Base-by-base conservation (phyloP, 92 coral and sea anemone species). In the Parazoanthus darwini region DNA sequence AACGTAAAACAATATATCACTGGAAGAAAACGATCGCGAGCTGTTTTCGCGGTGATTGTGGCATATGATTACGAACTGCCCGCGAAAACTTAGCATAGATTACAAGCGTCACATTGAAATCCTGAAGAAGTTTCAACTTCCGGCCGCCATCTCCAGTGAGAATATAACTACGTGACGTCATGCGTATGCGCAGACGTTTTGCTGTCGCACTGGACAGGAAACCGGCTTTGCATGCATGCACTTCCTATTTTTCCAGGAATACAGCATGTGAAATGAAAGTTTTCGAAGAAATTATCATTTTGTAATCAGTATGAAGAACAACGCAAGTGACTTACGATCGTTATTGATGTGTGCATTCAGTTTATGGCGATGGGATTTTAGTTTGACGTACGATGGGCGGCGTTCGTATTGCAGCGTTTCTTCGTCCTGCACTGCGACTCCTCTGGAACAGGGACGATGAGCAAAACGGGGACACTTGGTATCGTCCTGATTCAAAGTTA, bases 341-440 rank as follows among this genome's bases (percentile, higher is more conserved):
- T 63, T 70, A 1, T 83, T 68, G 77, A 83, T 44, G 68, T 83
- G 25, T 83, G 44, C 87, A 3, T 43, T 66, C 33, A 23, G 4
- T 42, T 43, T 33, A 44, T 70, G 51, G 65, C 87, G 48, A 84
- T 46, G 87, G 66, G 33, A 71, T 44, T 84, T 1, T 84, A 84
- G 79, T 72, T 84, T 84, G 35, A 71, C 79, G 87, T 84, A 84
- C 79, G 35, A 84, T 84, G 87, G 87, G 87, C 54, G 87, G 87
- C 85, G 87, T 84, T 70, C 87, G 75, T 39, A 68, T 84, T 71
- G 77, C 44, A 73, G 68, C 66, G 4, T 71, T 84, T 33, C 46
- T 84, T 70, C 85, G 85, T 63, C 70, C 70, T 15, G 38, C 48
- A 56, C 68, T 80, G 15, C 59, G 66, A 54, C 86, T 67, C 5